Percentiles rank a stretch among this genome's conserved stretches.
Conservation (phyloP, 2,797 vertebrate species). For the Rhabdophis nuchalis region DNA sequence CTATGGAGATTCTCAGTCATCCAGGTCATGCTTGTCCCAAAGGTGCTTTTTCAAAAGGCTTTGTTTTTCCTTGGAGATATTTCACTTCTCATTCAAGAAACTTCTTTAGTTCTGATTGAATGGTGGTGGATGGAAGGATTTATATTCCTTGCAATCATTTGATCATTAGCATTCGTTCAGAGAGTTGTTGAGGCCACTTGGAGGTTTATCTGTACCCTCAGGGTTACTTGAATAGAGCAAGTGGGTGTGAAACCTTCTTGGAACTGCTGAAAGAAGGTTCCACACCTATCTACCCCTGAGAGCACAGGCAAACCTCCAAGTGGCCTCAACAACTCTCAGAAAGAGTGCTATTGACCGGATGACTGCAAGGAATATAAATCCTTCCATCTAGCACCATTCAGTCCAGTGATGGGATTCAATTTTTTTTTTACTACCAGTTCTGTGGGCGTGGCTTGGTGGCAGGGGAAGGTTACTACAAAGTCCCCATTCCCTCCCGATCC, state of each 20-base stretch:
- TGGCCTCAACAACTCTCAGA: no score
- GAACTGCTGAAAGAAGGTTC: background rate
- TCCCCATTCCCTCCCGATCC: no score
- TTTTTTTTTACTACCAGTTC: no score
- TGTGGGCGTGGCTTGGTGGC: no score
- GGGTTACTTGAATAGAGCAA: background rate
- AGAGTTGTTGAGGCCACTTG: background rate
- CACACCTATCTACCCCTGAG: background rate
- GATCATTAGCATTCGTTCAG: background rate
- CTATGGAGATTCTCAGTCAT: background rate
- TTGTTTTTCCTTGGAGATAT: background rate
- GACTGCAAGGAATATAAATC: no score
- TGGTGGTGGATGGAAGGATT: background rate
- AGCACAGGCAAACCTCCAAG: no score
- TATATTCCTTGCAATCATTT: background rate
- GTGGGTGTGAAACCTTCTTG: background rate
- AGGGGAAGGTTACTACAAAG: no score
- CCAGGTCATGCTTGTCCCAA: background rate
- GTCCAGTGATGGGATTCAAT: no score
- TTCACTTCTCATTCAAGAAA: background rate
- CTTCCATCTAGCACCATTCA: no score
- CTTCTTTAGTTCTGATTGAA: background rate
- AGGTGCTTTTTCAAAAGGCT: background rate
- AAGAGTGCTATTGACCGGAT: no score
- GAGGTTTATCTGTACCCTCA: background rate